Evolutionary conservation across 2,888 invertebrate species (phyloP), one percentile per base, ranked within the genome.

Genomic region (Hyles lineata): DNA sequence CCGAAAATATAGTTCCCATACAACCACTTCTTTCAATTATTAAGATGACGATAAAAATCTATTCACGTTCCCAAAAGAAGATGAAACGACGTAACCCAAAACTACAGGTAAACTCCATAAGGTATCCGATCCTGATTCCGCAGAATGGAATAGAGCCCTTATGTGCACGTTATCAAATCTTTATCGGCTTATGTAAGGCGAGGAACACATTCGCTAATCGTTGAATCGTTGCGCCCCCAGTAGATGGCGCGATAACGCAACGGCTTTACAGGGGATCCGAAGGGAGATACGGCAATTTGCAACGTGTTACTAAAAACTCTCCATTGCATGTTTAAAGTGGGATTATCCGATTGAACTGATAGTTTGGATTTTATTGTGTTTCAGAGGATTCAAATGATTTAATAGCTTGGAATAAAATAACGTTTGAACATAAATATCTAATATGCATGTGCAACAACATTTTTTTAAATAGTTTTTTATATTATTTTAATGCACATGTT

Each of bases 131-230:
- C 55, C 55, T n/a, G 43, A 43, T 11, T 43, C n/a, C n/a, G 55
- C 55, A 55, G 6, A 55, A 55, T n/a, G 55, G 17, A 55, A 55
- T 17, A 74, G 72, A 21, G 32, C 59, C 35, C 58, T 55, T n/a
- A 55, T 55, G 55, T 80, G 84, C 85, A 78, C 80, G 81, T 81
- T 89, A 90, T 89, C 90, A 82, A 78, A 76, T 77, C 82, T 86
- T 89, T 90, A 91, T 91, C 89, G 82, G 85, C 85, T 89, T 89
- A 87, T 79, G 83, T 87, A 87, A 90, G 85, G 86, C 82, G 85
- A 81, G 79, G 84, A 89, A 87, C 88, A 85, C 84, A 85, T 86
- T 89, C 83, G 89, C 90, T 92, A 92, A 93, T 94, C 92, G 88
- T 83, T 82, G 87, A 87, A 89, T 86, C 87, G 87, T 85, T 86